Conservation (phyloP, 2,888 invertebrate species). For the Spicauda simplicius region DNA sequence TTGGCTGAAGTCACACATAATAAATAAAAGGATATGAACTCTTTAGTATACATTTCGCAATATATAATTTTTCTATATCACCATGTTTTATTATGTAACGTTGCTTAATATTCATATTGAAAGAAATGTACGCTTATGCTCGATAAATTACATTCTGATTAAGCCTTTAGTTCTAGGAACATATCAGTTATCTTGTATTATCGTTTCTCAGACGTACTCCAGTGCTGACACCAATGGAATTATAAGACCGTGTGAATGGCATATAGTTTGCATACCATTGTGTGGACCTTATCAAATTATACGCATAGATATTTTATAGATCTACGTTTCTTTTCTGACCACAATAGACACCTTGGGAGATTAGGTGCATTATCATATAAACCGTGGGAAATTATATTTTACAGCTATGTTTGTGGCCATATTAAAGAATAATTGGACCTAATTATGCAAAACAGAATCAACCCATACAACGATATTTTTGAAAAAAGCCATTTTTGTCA, state of each 20-base stretch:
- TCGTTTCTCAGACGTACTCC: constrained; percentile 35
- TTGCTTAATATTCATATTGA: background rate
- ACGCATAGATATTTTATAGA: background rate
- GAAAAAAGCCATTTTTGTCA: no score
- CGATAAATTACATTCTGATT: constrained; percentile 26
- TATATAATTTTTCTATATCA: no score
- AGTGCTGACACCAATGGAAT: constrained; percentile 37
- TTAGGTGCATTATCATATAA: background rate
- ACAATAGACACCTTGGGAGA: constrained; percentile 14
- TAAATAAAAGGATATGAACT: no score
- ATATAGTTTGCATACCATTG: constrained; percentile 17
- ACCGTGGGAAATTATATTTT: background rate
- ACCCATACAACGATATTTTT: no score
- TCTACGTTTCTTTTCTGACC: background rate
- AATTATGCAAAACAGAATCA: no score
- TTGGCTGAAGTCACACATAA: no score
- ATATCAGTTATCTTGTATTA: constrained; percentile 35
- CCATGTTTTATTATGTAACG: background rate
- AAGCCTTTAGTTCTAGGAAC: constrained; percentile 25
- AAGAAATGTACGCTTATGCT: background rate
- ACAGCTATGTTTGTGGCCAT: background rate
- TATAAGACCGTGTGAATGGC: constrained; percentile 38
- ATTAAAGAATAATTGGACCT: no score
- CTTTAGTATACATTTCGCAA: no score
- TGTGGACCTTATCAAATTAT: constrained; percentile 14